phyloP scores from a whole-genome alignment of 2,113 vertebrate genomes.

The Arothron firmamentum region DNA sequence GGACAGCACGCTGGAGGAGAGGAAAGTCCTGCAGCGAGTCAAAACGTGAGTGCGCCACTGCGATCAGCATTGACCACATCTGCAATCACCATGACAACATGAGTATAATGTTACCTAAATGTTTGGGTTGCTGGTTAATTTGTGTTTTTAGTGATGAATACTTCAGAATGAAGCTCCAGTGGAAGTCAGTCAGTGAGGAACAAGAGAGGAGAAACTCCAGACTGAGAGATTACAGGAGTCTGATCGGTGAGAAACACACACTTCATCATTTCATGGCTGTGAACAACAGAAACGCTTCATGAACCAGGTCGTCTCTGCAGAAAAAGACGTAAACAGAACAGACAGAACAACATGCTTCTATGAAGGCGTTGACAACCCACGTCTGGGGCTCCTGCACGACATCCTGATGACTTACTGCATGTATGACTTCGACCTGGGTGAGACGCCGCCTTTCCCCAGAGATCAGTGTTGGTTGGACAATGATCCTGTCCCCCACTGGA shows the following conservation, averaged over 20 bases:
- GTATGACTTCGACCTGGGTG: conserved; percentile 97
- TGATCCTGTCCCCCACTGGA: not conserved
- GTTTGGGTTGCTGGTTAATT: not conserved
- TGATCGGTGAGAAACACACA: conserved; percentile 80
- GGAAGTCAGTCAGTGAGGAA: conserved; percentile 95
- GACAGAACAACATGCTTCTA: conserved; percentile 95
- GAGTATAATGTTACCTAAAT: too few relatives aligned
- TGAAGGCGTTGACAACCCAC: conserved; percentile 92
- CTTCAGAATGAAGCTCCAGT: conserved; percentile 98
- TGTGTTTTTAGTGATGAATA: conserved; percentile 84
- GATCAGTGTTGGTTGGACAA: not conserved
- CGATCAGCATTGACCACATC: not conserved
- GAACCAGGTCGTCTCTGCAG: conserved; percentile 54
- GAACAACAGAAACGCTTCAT: too few relatives aligned
- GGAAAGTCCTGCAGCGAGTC: conserved; percentile 81
- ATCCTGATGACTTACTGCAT: conserved; percentile 99
- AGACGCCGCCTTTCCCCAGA: conserved; percentile 47
- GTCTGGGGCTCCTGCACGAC: conserved; percentile 91
- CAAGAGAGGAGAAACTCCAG: conserved; percentile 94
- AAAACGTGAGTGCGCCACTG: conserved; percentile 78
- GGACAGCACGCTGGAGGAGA: conserved; percentile 88
- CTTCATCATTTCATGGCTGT: not conserved
- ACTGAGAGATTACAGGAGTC: conserved; percentile 90
- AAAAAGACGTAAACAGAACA: conserved; percentile 97
- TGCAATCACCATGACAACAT: not conserved